These are phyloP conservation scores for Sarcophilus harrisii DNA, from an alignment of 2,797 vertebrate species.

Conservation along the genomic window DNA sequence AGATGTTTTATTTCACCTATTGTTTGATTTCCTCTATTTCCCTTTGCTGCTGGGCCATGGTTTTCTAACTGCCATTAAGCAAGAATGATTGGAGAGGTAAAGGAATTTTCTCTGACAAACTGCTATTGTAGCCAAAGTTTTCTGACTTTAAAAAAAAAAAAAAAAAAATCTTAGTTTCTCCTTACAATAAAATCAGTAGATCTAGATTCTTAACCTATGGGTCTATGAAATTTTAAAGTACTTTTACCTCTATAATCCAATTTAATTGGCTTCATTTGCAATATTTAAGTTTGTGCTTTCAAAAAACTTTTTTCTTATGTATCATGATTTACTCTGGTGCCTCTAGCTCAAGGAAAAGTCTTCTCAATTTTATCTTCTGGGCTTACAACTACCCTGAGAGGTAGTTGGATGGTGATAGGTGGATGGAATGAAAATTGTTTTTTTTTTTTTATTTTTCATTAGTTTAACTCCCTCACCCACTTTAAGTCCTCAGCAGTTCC, in stretches of 20 bases:
- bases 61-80: neutral
- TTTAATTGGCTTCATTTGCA: neutral
- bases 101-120: neutral
- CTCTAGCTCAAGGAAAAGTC: neutral
- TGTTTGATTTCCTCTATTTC: neutral
- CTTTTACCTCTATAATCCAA: neutral
- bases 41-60: neutral
- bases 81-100: neutral
- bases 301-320: neutral
- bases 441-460: neutral
- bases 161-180: neutral
- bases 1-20: slow-evolving; percentile 1
- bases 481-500: neutral
- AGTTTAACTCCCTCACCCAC: neutral
- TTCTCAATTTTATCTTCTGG: neutral
- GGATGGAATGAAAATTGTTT: neutral
- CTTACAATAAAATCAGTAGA: neutral
- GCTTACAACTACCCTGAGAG: neutral
- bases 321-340: neutral
- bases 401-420: too few species aligned
- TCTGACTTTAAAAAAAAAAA: neutral
- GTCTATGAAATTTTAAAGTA: neutral
- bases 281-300: neutral
- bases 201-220: neutral
- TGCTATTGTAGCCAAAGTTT: slow-evolving; percentile 1